phyloP scores from a whole-genome alignment of 2,888 invertebrate species.

The Pycnomerus fuliginosus region DNA sequence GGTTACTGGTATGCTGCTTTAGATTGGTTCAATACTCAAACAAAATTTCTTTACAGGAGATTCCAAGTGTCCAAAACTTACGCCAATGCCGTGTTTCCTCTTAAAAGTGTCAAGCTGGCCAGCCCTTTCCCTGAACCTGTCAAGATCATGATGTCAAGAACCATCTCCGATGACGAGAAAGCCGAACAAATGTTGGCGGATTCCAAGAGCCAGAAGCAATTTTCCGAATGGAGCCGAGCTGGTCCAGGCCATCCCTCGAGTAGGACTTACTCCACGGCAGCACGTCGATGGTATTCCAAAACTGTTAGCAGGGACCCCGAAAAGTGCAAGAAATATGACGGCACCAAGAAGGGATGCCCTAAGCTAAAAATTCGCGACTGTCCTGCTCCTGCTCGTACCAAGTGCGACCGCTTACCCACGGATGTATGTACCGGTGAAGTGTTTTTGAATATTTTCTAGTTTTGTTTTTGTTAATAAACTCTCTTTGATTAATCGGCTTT shows the following conservation, averaged over 20 bases:
- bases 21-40: background rate
- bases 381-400: conserved; percentile 2
- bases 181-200: conserved; percentile 48
- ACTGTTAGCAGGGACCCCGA: conserved; percentile 5
- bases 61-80: conserved; percentile 45
- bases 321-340: conserved; percentile 15
- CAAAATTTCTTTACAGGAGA: conserved; percentile 26
- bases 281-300: conserved; percentile 5
- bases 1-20: no score
- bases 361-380: no score
- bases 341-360: conserved; percentile 6
- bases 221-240: background rate
- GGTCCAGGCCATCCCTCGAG: no score
- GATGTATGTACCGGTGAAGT: conserved; percentile 16
- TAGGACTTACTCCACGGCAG: conserved; percentile 2
- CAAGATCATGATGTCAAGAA: conserved; percentile 47
- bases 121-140: conserved; percentile 50
- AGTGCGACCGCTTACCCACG: conserved; percentile 7
- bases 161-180: conserved; percentile 49
- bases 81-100: conserved; percentile 43
- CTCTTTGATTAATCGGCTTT: conserved; percentile 3
- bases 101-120: conserved; percentile 45
- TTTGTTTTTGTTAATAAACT: conserved; percentile 17
- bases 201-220: conserved; percentile 21
- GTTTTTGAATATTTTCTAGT: conserved; percentile 14